These are phyloP conservation scores for Pachyramphus minor DNA, from an alignment of 2,113 vertebrate genomes.

Conservation along the genomic window DNA sequence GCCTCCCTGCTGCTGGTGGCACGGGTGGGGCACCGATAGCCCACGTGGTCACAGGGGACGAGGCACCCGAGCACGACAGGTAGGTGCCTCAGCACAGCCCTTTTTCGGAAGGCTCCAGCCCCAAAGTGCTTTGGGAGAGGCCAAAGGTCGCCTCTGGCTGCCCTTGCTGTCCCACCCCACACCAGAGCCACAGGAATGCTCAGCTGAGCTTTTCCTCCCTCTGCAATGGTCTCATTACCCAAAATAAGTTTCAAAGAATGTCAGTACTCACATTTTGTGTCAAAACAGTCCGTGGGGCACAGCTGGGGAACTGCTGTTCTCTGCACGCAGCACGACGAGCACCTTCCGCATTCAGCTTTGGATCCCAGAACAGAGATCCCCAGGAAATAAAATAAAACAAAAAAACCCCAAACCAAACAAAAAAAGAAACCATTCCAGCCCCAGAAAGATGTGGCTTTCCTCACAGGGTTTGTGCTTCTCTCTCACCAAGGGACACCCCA, in stretches of 20 bases:
- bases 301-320: not conserved
- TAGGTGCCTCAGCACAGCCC: no score
- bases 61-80: not conserved
- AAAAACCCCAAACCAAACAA: not conserved
- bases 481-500: not conserved
- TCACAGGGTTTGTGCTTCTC: not conserved
- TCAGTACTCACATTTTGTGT: not conserved
- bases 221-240: rapidly evolving
- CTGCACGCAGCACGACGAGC: rapidly evolving
- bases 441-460: not conserved
- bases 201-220: not conserved
- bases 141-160: not conserved
- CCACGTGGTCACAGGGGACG: rapidly evolving
- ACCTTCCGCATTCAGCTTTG: not conserved
- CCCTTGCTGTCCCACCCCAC: not conserved
- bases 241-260: not conserved
- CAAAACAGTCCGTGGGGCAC: not conserved
- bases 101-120: not conserved
- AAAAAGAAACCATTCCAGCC: not conserved
- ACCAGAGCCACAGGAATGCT: not conserved
- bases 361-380: not conserved
- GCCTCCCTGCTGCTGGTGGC: rapidly evolving
- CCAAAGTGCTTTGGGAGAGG: not conserved
- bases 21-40: rapidly evolving
- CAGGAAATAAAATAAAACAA: no score